Evolutionary conservation across 2,888 invertebrate genomes (phyloP).

Genomic region (Parnassius orleans): DNA sequence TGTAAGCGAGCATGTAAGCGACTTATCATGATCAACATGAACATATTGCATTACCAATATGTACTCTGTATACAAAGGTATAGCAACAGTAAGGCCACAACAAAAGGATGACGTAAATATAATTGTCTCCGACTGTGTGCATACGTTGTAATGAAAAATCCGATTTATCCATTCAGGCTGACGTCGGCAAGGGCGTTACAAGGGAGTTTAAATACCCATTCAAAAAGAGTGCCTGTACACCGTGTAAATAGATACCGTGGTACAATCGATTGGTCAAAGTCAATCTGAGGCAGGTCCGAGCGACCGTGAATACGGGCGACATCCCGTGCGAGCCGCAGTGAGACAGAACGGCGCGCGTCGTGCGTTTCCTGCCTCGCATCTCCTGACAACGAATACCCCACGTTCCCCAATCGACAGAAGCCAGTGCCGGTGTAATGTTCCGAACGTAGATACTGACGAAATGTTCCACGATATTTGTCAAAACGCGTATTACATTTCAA

Average conservation of each 20-base stretch:
- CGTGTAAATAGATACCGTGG: conserved; percentile 58
- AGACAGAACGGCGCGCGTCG: conserved; percentile 58
- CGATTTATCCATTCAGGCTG: conserved; percentile 48
- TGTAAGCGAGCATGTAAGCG: too few species aligned
- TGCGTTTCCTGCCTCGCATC: conserved; percentile 52
- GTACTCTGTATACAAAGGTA: neutral
- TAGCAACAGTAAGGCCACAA: neutral
- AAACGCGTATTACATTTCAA: conserved; percentile 45
- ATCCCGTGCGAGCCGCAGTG: conserved; percentile 57
- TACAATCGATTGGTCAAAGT: conserved; percentile 73
- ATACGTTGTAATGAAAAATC: conserved; percentile 38
- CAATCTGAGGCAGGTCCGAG: conserved; percentile 68
- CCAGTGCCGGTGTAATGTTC: conserved; percentile 37
- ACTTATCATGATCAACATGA: neutral
- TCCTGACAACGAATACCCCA: conserved; percentile 12
- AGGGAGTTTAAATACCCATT: conserved; percentile 42
- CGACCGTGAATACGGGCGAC: conserved; percentile 72
- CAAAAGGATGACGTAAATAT: conserved; percentile 21
- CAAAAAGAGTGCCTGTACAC: conserved; percentile 50
- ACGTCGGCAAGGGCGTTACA: conserved; percentile 55
- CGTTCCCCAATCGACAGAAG: conserved; percentile 22
- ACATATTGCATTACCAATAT: neutral
- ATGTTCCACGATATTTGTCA: conserved; percentile 46
- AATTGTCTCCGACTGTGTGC: conserved; percentile 21
- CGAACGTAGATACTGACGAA: conserved; percentile 34